A percentile compares a stretch with the other conserved stretches of the same genome.
These are phyloP conservation scores for Pristiophorus japonicus DNA, from an alignment of 2,113 vertebrate genomes.

Conservation along the genomic window DNA sequence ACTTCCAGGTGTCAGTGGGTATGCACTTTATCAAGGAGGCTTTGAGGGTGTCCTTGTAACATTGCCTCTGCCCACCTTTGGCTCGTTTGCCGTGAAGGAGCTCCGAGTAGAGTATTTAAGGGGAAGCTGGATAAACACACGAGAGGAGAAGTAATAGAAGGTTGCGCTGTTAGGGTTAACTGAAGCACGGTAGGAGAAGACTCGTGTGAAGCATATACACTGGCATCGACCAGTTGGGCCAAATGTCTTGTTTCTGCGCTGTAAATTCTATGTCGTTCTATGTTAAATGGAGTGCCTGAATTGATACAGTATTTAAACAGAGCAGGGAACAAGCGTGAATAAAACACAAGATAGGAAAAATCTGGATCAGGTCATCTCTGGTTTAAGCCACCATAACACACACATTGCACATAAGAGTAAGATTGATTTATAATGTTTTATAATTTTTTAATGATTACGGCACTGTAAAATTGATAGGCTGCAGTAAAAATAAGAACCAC, in stretches of 20 bases:
- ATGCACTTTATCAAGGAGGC: no score
- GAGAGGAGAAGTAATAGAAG: not conserved
- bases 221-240: not conserved
- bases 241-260: not conserved
- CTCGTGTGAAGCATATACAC: not conserved
- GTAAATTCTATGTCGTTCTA: not conserved
- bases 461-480: conserved; percentile 21
- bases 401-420: not conserved
- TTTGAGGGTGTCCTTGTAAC: no score
- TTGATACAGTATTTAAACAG: not conserved
- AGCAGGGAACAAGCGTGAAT: not conserved
- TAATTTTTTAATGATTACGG: conserved; percentile 25
- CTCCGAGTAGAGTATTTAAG: no score
- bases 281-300: not conserved
- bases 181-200: not conserved
- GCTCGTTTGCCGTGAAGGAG: no score
- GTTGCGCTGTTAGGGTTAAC: no score
- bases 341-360: conserved; percentile 3
- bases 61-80: no score
- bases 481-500: conserved; percentile 13
- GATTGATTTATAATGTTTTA: conserved; percentile 10
- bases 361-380: conserved; percentile 11
- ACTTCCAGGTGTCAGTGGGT: no score
- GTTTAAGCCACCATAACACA: not conserved
- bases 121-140: not conserved